Conservation (phyloP, 2,797 vertebrate genomes). For the Notamacropus eugenii region DNA sequence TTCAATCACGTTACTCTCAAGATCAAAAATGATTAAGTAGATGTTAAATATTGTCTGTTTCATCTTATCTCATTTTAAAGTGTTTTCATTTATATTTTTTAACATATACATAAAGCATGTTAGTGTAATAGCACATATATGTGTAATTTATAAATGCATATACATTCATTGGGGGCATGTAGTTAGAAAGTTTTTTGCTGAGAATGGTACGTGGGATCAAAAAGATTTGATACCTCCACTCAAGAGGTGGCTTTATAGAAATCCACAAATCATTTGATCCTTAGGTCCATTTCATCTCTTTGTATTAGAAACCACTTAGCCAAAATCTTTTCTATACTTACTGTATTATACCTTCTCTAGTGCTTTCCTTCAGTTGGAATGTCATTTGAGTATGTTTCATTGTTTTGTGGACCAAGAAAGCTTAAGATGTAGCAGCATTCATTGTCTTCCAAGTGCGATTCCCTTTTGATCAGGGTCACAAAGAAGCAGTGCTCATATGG, state of each 20-base stretch:
- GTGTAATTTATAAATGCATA: background rate
- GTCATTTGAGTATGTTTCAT: background rate
- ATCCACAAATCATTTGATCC: background rate
- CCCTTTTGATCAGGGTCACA: background rate
- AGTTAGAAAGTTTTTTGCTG: background rate
- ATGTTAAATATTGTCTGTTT: background rate
- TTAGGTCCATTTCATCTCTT: background rate
- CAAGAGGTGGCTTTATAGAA: background rate
- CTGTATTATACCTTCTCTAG: background rate
- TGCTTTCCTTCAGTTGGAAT: background rate
- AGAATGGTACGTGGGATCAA: background rate
- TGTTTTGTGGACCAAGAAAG: background rate
- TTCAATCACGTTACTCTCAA: background rate
- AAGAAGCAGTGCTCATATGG: background rate
- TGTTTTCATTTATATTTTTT: background rate
- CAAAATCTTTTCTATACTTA: background rate
- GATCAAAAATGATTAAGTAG: background rate
- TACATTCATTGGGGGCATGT: background rate
- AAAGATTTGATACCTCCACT: background rate
- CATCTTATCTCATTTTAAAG: background rate
- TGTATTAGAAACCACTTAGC: background rate
- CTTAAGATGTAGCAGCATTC: background rate
- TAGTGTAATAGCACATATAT: too few relatives aligned
- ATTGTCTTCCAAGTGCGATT: background rate
- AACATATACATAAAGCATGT: too few relatives aligned